A percentile compares a stretch with the other conserved stretches of the same genome.
Conservation (phyloP, 2,888 invertebrate species). For the Hetaerina titia region DNA sequence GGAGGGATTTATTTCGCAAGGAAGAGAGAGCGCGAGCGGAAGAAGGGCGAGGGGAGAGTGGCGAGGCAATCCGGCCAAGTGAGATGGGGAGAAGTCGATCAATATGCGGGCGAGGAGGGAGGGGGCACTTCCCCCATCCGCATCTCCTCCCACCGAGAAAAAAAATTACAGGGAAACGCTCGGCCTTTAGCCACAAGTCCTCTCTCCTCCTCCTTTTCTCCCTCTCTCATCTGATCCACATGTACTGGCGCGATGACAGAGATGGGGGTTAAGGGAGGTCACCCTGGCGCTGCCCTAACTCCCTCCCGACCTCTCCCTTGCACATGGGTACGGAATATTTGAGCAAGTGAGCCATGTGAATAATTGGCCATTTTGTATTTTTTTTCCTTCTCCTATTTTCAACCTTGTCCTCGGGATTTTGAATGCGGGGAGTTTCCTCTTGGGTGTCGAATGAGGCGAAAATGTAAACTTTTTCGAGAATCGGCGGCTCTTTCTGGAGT, state of each 20-base stretch:
- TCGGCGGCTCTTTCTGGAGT: too few species aligned
- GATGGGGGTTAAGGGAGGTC: neutral
- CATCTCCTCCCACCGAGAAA: too few species aligned
- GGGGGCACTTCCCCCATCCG: neutral
- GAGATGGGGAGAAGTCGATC: neutral
- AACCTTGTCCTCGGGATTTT: neutral
- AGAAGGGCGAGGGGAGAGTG: neutral
- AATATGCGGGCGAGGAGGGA: neutral
- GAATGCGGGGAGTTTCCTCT: neutral
- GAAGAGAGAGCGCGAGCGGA: neutral
- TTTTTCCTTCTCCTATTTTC: neutral
- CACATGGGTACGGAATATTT: neutral
- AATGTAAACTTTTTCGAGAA: too few species aligned
- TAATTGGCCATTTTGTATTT: neutral
- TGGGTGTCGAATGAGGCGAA: neutral
- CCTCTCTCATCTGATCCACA: neutral
- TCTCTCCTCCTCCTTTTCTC: neutral
- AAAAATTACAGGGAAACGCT: too few species aligned
- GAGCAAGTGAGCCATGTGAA: slow-evolving; percentile 8
- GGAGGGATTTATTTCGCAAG: neutral
- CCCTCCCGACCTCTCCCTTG: neutral
- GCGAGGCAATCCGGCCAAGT: neutral
- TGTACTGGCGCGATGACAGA: neutral
- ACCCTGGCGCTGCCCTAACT: neutral
- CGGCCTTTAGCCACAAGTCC: neutral